Evolutionary conservation across 2,888 invertebrate species (phyloP).

Genomic region (Ernsta delagoae): DNA sequence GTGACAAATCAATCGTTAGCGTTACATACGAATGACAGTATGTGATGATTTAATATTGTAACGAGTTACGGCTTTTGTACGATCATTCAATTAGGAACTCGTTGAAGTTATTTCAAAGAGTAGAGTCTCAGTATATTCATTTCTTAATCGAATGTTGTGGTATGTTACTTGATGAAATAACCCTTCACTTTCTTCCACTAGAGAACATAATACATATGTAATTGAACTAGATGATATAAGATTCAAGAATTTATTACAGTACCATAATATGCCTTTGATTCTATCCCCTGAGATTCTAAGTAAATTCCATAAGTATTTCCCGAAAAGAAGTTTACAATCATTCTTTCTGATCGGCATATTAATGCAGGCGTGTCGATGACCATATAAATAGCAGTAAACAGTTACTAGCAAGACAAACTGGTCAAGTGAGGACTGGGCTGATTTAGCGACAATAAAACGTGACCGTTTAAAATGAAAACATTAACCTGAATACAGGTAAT

Average conservation of each 20-base stretch:
- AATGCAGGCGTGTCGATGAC: slow-evolving; percentile 22
- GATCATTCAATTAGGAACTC: not conserved
- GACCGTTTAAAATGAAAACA: slow-evolving; percentile 40
- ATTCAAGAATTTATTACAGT: no score
- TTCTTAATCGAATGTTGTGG: no score
- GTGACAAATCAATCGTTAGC: slow-evolving; percentile 15
- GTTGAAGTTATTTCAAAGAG: no score
- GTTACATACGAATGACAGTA: slow-evolving; percentile 2
- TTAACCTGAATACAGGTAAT: slow-evolving; percentile 41
- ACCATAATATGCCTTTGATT: no score
- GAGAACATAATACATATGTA: no score
- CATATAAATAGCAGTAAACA: slow-evolving; percentile 31
- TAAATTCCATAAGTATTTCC: no score
- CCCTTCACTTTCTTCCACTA: no score
- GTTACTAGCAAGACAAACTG: slow-evolving; percentile 24
- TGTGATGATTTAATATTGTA: slow-evolving; percentile 3
- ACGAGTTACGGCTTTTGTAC: not conserved
- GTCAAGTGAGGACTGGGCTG: slow-evolving; percentile 16
- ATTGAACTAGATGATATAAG: no score
- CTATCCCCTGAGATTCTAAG: no score
- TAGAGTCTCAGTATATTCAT: no score
- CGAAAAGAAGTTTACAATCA: no score
- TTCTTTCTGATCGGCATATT: slow-evolving; percentile 11
- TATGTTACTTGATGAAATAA: no score
- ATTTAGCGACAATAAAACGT: slow-evolving; percentile 28